Percentiles rank a stretch among this genome's conserved stretches.
phyloP scores from a whole-genome alignment of 2,888 invertebrate genomes.

The Aricia artaxerxes region DNA sequence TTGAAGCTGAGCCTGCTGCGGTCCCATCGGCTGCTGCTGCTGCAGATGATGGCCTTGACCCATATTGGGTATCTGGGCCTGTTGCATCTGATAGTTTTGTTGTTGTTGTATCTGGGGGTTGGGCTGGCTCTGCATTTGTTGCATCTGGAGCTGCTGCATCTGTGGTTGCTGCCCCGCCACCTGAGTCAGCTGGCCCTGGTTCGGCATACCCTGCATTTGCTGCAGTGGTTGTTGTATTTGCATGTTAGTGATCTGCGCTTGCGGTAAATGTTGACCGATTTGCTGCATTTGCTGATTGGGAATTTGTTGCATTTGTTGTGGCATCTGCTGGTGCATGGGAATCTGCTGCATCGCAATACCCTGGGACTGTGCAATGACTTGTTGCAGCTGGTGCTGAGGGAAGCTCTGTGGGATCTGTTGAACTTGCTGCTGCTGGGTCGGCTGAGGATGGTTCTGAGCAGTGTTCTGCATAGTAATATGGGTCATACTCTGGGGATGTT shows the following conservation, averaged over 20 bases:
- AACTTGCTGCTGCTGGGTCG: constrained; percentile 71
- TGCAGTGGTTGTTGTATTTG: constrained; percentile 78
- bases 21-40: constrained; percentile 68
- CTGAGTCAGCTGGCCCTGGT: constrained; percentile 72
- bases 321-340: constrained; percentile 77
- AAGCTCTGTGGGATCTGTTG: constrained; percentile 79
- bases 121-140: constrained; percentile 73
- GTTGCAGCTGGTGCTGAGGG: constrained; percentile 77
- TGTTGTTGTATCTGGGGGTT: constrained; percentile 56
- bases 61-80: constrained; percentile 74
- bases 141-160: constrained; percentile 78
- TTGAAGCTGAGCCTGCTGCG: constrained; percentile 75
- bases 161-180: constrained; percentile 73
- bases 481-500: constrained; percentile 77
- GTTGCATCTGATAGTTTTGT: constrained; percentile 75
- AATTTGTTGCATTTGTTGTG: constrained; percentile 78
- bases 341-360: constrained; percentile 77
- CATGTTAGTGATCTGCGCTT: constrained; percentile 72
- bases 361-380: constrained; percentile 75
- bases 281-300: constrained; percentile 79
- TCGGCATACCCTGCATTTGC: constrained; percentile 73
- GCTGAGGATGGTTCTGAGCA: constrained; percentile 62
- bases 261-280: constrained; percentile 73
- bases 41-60: constrained; percentile 72
- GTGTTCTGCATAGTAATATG: constrained; percentile 75